Conservation (phyloP, 2,888 invertebrate genomes). For the Diogma glabrata region DNA sequence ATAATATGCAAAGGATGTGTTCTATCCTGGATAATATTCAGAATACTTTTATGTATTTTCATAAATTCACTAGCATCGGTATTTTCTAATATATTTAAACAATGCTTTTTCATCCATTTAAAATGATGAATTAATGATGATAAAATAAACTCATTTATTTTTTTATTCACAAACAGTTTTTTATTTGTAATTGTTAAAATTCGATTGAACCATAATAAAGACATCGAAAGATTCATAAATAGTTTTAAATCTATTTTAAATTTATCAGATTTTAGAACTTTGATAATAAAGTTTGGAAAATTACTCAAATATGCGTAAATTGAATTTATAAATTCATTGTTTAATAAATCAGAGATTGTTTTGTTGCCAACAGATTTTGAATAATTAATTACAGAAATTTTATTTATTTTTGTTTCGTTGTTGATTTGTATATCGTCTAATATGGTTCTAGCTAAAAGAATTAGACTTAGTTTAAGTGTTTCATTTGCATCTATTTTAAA, state of each 20-base stretch:
- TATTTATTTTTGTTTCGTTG: slow-evolving; percentile 21
- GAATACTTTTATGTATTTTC: background rate
- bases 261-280: slow-evolving; percentile 18
- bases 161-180: slow-evolving; percentile 26
- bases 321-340: slow-evolving; percentile 27
- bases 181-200: slow-evolving; percentile 24
- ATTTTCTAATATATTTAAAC: background rate
- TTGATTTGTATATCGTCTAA: slow-evolving; percentile 21
- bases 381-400: slow-evolving; percentile 28
- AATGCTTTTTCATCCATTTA: slow-evolving; percentile 57
- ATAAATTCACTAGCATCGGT: background rate
- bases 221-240: slow-evolving; percentile 24
- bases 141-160: slow-evolving; percentile 42
- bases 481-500: slow-evolving; percentile 16
- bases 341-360: slow-evolving; percentile 26
- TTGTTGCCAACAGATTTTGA: slow-evolving; percentile 27
- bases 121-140: slow-evolving; percentile 56
- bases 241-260: slow-evolving; percentile 22
- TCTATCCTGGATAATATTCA: slow-evolving; percentile 19
- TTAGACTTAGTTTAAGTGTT: slow-evolving; percentile 22
- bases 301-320: slow-evolving; percentile 21
- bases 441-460: slow-evolving; percentile 24
- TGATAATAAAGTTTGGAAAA: slow-evolving; percentile 9
- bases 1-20: slow-evolving; percentile 18
- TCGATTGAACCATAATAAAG: slow-evolving; percentile 31